A percentile compares a stretch with the other conserved stretches of the same genome.
These are phyloP conservation scores for Nerophis ophidion DNA, from an alignment of 2,113 vertebrate genomes.

Conservation along the genomic window DNA sequence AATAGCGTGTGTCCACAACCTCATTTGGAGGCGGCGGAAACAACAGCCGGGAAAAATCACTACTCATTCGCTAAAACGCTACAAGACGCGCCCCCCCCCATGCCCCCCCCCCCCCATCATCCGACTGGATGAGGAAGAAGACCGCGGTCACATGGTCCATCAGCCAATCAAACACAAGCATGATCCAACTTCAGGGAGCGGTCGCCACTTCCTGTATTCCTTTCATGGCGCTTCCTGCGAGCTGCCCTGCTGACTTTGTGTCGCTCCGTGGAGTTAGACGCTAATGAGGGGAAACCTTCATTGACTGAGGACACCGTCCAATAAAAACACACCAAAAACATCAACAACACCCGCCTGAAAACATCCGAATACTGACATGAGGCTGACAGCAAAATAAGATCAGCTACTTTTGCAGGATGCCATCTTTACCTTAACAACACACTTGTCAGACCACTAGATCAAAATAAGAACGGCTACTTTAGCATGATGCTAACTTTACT, in stretches of 20 bases:
- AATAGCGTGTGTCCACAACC: slow-evolving; percentile 36
- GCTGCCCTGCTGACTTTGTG: slow-evolving; percentile 1
- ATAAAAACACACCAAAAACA: not conserved
- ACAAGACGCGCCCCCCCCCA: not conserved
- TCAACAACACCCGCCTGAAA: too few species aligned
- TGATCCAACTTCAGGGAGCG: not conserved
- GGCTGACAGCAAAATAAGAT: too few species aligned
- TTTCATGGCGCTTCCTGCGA: not conserved
- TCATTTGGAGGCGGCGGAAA: not conserved
- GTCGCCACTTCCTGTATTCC: not conserved
- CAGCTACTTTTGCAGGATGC: too few species aligned
- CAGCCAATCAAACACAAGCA: not conserved
- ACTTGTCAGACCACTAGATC: too few species aligned
- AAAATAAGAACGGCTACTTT: too few species aligned
- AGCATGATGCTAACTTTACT: too few species aligned
- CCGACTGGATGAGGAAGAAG: not conserved
- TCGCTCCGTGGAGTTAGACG: not conserved
- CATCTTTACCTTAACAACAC: too few species aligned
- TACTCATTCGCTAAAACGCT: slow-evolving; percentile 3
- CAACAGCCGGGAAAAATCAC: slow-evolving; percentile 13
- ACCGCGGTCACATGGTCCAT: too few species aligned
- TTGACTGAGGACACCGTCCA: slow-evolving; percentile 1
- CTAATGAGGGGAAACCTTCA: slow-evolving; percentile 7
- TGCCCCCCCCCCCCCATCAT: not conserved
- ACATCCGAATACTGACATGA: too few species aligned